A percentile compares a stretch with the other conserved stretches of the same genome.
These are phyloP conservation scores for Halictus rubicundus DNA, from an alignment of 1,140 invertebrate species.

Conservation along the genomic window DNA sequence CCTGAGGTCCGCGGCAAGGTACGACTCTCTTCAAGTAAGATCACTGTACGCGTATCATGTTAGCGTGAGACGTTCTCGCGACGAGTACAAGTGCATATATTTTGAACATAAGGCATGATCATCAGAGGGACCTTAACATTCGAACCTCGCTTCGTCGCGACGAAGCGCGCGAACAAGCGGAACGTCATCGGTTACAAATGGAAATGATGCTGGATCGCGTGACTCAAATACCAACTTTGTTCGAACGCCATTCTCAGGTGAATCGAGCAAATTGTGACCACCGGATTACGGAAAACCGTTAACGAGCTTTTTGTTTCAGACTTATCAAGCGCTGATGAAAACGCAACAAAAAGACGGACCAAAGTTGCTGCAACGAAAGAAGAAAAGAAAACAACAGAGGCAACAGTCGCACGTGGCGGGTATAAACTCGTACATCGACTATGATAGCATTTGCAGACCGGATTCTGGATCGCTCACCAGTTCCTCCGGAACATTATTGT, in stretches of 20 bases:
- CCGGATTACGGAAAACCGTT: background rate
- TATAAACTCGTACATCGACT: constrained; percentile 70
- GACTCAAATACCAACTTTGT: constrained; percentile 85
- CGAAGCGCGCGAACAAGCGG: constrained; percentile 84
- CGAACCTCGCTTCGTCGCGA: constrained; percentile 84
- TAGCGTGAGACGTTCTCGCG: background rate
- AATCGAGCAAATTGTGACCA: background rate
- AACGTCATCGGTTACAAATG: constrained; percentile 86
- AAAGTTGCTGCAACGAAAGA: constrained; percentile 44
- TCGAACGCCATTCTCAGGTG: constrained; percentile 86
- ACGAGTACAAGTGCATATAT: background rate
- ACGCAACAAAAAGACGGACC: constrained; percentile 14
- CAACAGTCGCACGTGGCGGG: constrained; percentile 60
- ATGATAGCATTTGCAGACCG: constrained; percentile 64
- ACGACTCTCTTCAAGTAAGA: constrained; percentile 22
- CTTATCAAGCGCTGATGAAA: constrained; percentile 65
- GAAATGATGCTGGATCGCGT: constrained; percentile 86
- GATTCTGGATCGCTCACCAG: constrained; percentile 73
- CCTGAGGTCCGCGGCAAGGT: constrained; percentile 81
- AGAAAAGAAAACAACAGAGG: constrained; percentile 57
- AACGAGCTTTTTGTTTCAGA: constrained; percentile 57
- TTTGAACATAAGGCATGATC: constrained; percentile 79
- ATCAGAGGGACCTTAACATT: constrained; percentile 83
- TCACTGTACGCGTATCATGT: background rate
- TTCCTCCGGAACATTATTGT: constrained; percentile 67